Percentiles rank a stretch among this genome's conserved stretches.
These are phyloP conservation scores for Sitobion miscanthi DNA, from an alignment of 1,140 invertebrate genomes.

Conservation along the genomic window DNA sequence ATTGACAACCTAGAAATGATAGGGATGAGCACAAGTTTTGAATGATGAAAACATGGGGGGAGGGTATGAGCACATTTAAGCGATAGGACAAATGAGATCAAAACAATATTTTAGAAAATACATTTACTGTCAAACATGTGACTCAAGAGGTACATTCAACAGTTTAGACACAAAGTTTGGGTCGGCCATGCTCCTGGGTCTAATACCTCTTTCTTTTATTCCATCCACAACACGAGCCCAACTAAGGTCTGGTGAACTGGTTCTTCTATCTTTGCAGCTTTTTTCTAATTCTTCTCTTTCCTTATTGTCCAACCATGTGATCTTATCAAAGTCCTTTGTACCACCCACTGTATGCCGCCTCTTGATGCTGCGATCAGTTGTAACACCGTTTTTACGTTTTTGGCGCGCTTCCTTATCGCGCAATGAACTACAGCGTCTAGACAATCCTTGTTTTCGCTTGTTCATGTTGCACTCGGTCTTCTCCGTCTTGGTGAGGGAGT, in stretches of 20 bases:
- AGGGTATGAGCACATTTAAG: conserved; percentile 39
- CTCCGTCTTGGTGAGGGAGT: conserved; percentile 78
- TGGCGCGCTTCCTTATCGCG: conserved; percentile 67
- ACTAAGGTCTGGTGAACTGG: conserved; percentile 71
- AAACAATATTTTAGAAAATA: conserved; percentile 37
- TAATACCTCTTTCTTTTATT: conserved; percentile 67
- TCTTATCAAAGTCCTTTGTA: conserved; percentile 81
- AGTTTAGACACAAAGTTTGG: conserved; percentile 57
- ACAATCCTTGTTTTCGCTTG: conserved; percentile 71
- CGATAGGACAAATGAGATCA: conserved; percentile 54
- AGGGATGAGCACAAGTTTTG: conserved; percentile 49
- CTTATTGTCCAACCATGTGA: conserved; percentile 69
- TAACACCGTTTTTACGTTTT: conserved; percentile 76
- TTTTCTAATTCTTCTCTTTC: conserved; percentile 66
- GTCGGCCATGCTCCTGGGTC: conserved; percentile 67
- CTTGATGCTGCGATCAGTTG: conserved; percentile 69
- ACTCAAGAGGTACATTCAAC: conserved; percentile 58
- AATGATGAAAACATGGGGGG: background rate
- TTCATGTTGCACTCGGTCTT: conserved; percentile 82
- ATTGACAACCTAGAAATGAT: conserved; percentile 43
- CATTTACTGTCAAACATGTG: conserved; percentile 58
- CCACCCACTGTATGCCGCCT: conserved; percentile 90
- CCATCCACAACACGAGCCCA: conserved; percentile 64
- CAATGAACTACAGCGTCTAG: conserved; percentile 55
- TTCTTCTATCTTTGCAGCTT: conserved; percentile 66